Evolutionary conservation across 2,797 vertebrate species (phyloP), one percentile per base, ranked within the genome.

Genomic region (Denticeps clupeoides): DNA sequence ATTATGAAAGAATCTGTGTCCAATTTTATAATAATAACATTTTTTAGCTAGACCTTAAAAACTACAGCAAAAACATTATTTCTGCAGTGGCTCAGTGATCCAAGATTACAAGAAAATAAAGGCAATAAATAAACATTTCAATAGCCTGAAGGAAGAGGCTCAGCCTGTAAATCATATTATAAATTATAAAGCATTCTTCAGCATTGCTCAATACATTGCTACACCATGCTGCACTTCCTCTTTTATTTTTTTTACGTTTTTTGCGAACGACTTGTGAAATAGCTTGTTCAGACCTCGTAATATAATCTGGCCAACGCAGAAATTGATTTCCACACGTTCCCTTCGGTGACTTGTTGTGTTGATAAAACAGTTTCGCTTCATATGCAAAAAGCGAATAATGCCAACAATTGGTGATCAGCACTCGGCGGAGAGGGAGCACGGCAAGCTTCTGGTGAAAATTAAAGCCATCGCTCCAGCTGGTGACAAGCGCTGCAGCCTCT

Each of bases 401-500:
- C 37, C 27, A 44, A 27, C 21, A 48, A 51, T 25, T 21, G 12
- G 16, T 21, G 19, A 26, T 19, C 24, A 26, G 27, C 29, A 4
- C 16, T 25, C 41, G 28, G 31, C 5, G 7, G 10, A 16, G 28
- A 22, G 10, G 16, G 28, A 22, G 28, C 35, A 52, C 29, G 19
- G 12, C n/a, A 8, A 12, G 21, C 41, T 1, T 13, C 41, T 32
- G 21, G 19, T 13, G 40, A 24, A 35, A 47, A 58, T 40, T 24
- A 58, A 52, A 58, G 44, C 18, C 38, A 47, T 25, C 22, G 35
- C 13, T 32, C 45, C 31, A 33, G 4, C 13, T 18, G 21, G 16
- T 38, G 35, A 18, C 35, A 21, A 16, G 9, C 35, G 18, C 18
- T 6, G 7, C 33, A 18, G 15, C 18, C 16, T 38, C 8, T 1